Conservation (phyloP, 2,888 invertebrate genomes). For the Pilophorus perplexus region DNA sequence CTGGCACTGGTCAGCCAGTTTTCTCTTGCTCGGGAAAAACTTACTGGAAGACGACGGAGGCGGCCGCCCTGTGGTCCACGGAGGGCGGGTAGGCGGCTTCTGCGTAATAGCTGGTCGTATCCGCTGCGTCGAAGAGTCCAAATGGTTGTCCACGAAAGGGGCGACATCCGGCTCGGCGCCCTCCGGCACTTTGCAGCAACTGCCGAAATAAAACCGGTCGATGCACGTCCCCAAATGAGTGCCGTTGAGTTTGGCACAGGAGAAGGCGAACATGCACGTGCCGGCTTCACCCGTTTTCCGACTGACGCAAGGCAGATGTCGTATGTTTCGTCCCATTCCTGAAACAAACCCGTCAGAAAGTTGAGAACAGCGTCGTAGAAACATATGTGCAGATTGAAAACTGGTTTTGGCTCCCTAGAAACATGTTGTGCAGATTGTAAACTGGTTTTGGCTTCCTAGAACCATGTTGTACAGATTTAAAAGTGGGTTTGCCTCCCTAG, state of each 20-base stretch:
- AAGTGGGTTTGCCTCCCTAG: too few species aligned
- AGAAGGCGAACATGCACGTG: conserved; percentile 91
- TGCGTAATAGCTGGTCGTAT: conserved; percentile 49
- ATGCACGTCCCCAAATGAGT: conserved; percentile 89
- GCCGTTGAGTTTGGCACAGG: conserved; percentile 86
- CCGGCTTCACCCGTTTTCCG: conserved; percentile 75
- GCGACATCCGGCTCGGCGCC: conserved; percentile 45
- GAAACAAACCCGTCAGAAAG: too few species aligned
- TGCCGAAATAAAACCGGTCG: conserved; percentile 87
- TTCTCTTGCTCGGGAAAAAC: too few species aligned
- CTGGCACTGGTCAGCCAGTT: background rate
- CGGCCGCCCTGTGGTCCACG: conserved; percentile 18
- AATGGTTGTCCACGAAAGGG: conserved; percentile 54
- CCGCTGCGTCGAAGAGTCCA: conserved; percentile 44
- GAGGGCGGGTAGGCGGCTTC: conserved; percentile 30
- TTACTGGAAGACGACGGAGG: conserved; percentile 10
- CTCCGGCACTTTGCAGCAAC: conserved; percentile 72
- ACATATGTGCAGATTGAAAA: too few species aligned
- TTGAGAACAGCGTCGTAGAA: too few species aligned
- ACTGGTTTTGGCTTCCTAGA: too few species aligned
- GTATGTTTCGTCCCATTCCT: conserved; percentile 83
- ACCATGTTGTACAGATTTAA: too few species aligned
- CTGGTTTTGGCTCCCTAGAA: too few species aligned
- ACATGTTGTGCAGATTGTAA: too few species aligned
- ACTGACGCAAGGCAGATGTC: conserved; percentile 84